Percentiles rank a stretch among this genome's conserved stretches.
phyloP scores from a whole-genome alignment of 2,888 invertebrate species.

The Agriopis marginaria region DNA sequence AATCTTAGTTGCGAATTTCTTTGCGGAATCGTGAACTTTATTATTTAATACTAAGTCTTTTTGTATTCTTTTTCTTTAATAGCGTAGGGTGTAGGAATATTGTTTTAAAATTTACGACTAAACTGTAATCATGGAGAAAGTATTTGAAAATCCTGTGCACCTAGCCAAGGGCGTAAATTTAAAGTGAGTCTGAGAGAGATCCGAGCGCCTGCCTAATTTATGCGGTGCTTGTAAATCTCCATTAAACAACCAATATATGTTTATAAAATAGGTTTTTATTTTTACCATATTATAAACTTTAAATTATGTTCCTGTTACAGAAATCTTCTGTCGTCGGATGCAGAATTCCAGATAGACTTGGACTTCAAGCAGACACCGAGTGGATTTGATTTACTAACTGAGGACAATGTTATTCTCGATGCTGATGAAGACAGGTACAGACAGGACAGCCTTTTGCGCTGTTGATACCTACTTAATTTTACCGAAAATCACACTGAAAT shows the following conservation, averaged over 20 bases:
- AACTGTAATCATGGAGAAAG: conserved; percentile 60
- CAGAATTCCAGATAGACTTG: conserved; percentile 71
- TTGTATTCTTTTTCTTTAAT: too few species aligned
- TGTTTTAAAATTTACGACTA: background rate
- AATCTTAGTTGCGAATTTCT: too few species aligned
- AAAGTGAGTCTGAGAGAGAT: conserved; percentile 54
- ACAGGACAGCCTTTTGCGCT: background rate
- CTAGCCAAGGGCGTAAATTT: conserved; percentile 72
- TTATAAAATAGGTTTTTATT: too few species aligned
- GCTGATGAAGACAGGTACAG: conserved; percentile 61
- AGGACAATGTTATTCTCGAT: conserved; percentile 58
- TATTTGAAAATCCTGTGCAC: conserved; percentile 65
- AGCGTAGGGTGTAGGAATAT: too few species aligned
- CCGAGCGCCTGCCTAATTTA: too few species aligned
- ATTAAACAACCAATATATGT: too few species aligned
- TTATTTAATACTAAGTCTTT: too few species aligned
- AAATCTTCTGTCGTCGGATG: conserved; percentile 57
- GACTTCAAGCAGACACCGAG: conserved; percentile 65
- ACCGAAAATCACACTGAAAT: too few species aligned
- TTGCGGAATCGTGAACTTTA: too few species aligned
- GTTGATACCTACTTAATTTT: too few species aligned
- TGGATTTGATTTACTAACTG: conserved; percentile 50
- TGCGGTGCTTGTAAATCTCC: too few species aligned
- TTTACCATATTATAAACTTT: background rate
- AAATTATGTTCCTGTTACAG: conserved; percentile 49